Evolutionary conservation across 2,113 vertebrate species (phyloP), one percentile per base, ranked within the genome.

Genomic region (Bambusicola thoracicus): DNA sequence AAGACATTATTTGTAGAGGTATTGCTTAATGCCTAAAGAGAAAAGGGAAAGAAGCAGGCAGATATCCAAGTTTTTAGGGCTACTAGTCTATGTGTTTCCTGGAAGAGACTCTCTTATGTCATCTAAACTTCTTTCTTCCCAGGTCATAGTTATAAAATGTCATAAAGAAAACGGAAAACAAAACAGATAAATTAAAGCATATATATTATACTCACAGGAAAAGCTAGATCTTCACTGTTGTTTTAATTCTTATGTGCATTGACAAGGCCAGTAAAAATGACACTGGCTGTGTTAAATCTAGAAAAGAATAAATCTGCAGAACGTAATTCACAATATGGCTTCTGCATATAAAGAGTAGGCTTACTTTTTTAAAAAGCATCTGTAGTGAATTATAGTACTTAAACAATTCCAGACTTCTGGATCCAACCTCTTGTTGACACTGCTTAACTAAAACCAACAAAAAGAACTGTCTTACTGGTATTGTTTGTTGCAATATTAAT

Each of bases 401-500:
- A 81, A 95, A 94, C 2, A 93, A 85, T 78, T 81, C 32, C 4
- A 38, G 76, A 63, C 51, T 96, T 13, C 68, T 93, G 69, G 85
- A 92, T 69, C n/a, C 73, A 95, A 22, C 38, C 44, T 92, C 61
- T 53, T 94, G 83, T 55, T 95, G 84, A 85, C 56, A 92, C 86
- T 89, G 70, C 56, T 96, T 97, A 94, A 94, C 58, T 77, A 76
- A 96, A 95, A 40, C 94, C 86, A 97, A 96, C 70, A 97, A 94
- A 97, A 90, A 70, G 30, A 94, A 85, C 62, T 92, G 51, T 34
- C 82, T 93, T 92, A 66, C 58, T 73, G 44, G 75, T 83, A 89
- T 40, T 76, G 32, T 93, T 95, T 94, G n/a, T 85, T 97, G 79
- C 97, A 97, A 96, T 76, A 96, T 82, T 96, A 97, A 96, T 97